Evolutionary conservation across 2,888 invertebrate species (phyloP).

Genomic region (Lasioglossum leucozonium): DNA sequence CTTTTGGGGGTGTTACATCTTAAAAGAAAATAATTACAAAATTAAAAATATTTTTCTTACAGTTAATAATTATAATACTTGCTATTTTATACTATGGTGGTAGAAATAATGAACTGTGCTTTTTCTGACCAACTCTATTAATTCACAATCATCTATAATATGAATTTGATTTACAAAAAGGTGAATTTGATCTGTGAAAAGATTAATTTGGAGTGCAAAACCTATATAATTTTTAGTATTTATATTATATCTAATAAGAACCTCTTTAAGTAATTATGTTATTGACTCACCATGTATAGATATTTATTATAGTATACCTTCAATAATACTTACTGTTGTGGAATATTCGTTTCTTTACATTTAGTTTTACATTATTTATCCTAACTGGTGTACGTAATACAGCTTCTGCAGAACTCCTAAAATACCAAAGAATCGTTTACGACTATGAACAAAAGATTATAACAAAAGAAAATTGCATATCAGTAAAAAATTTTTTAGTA

Average conservation of each 20-base stretch:
- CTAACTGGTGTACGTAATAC: constrained; percentile 73
- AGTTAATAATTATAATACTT: neutral
- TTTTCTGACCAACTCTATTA: no score
- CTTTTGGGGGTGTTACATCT: constrained; percentile 13
- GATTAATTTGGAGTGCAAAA: no score
- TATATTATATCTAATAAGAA: neutral
- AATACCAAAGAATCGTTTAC: constrained; percentile 40
- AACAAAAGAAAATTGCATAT: neutral
- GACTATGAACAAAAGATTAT: neutral
- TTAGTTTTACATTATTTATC: constrained; percentile 66
- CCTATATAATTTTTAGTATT: neutral
- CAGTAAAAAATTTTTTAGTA: constrained; percentile 49
- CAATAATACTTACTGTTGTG: constrained; percentile 52
- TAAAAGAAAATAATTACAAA: constrained; percentile 22
- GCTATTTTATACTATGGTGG: neutral
- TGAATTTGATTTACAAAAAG: no score
- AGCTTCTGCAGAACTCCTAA: constrained; percentile 72
- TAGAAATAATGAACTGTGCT: no score
- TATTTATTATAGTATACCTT: neutral
- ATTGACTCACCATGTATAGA: neutral
- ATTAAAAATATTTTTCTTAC: neutral
- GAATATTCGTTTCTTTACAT: constrained; percentile 65
- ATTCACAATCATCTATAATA: no score
- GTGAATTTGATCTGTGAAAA: no score
- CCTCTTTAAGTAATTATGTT: neutral